Percentiles rank a stretch among this genome's conserved stretches.
phyloP scores from a whole-genome alignment of 2,113 vertebrate genomes.

The Axis porcinus region DNA sequence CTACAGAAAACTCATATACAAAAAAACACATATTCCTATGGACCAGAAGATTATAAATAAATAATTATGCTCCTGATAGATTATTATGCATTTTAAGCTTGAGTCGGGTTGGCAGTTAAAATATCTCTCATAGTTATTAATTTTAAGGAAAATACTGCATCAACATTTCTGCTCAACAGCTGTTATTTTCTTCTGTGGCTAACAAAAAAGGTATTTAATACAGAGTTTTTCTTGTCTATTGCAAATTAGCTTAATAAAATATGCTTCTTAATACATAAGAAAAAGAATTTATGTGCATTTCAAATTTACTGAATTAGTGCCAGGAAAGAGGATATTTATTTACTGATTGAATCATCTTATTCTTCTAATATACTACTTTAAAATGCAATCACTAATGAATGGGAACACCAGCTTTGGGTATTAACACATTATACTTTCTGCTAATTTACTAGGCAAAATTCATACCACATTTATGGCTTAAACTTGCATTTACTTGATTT shows the following conservation, averaged over 20 bases:
- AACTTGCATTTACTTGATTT: slow-evolving; percentile 9
- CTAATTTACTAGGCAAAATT: slow-evolving; percentile 37
- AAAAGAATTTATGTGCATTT: slow-evolving; percentile 39
- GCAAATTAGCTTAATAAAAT: slow-evolving; percentile 32
- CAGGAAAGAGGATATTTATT: neutral
- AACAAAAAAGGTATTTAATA: slow-evolving; percentile 12
- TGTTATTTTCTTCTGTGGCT: slow-evolving; percentile 23
- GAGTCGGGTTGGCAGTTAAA: neutral
- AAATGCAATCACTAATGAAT: slow-evolving; percentile 41
- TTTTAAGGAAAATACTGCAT: slow-evolving; percentile 42
- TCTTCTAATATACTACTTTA: slow-evolving; percentile 41
- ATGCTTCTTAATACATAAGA: slow-evolving; percentile 7
- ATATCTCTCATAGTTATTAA: slow-evolving; percentile 23
- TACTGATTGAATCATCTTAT: slow-evolving; percentile 36
- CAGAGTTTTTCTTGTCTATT: neutral
- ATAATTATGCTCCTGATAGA: neutral
- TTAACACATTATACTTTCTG: slow-evolving; percentile 44
- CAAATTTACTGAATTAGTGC: slow-evolving; percentile 7
- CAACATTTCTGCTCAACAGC: slow-evolving; percentile 37
- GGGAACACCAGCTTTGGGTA: neutral
- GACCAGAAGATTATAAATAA: neutral
- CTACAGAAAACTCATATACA: neutral
- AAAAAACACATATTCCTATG: neutral
- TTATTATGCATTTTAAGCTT: neutral
- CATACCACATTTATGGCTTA: neutral